Conservation (phyloP, 2,113 vertebrate genomes). For the Procavia capensis region DNA sequence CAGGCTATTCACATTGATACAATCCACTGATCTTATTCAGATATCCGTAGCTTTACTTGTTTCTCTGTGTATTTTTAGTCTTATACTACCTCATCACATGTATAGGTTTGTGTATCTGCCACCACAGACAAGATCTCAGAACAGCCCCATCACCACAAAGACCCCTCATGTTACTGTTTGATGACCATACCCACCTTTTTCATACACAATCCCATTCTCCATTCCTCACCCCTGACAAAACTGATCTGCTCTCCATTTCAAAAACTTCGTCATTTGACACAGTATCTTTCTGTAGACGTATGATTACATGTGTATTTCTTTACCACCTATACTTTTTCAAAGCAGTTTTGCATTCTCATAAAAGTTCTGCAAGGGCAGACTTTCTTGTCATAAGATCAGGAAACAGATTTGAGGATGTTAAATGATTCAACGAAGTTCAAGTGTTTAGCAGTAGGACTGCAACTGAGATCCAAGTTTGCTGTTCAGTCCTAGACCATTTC, state of each 20-base stretch:
- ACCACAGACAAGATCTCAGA: background rate
- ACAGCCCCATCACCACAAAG: background rate
- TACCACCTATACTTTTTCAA: slow-evolving; percentile 23
- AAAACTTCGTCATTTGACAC: slow-evolving; percentile 50
- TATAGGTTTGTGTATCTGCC: background rate
- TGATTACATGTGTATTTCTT: slow-evolving; percentile 12
- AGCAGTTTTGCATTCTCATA: background rate
- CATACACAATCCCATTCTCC: background rate
- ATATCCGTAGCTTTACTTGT: slow-evolving; percentile 8
- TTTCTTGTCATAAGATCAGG: slow-evolving; percentile 26
- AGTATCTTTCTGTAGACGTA: slow-evolving; percentile 40
- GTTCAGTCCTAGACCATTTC: background rate
- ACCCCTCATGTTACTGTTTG: background rate
- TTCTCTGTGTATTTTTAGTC: background rate
- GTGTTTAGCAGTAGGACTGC: background rate
- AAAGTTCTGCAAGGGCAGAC: slow-evolving; percentile 51
- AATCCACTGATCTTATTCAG: background rate
- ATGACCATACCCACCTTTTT: background rate
- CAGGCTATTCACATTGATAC: background rate
- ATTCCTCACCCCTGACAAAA: background rate
- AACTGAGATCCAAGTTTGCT: background rate
- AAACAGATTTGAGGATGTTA: slow-evolving; percentile 6
- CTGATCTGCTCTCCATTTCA: slow-evolving; percentile 29
- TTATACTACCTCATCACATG: background rate
- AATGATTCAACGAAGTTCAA: slow-evolving; percentile 38